Base-by-base conservation (phyloP, 2,113 vertebrate species). In the Oryzias celebensis region DNA sequence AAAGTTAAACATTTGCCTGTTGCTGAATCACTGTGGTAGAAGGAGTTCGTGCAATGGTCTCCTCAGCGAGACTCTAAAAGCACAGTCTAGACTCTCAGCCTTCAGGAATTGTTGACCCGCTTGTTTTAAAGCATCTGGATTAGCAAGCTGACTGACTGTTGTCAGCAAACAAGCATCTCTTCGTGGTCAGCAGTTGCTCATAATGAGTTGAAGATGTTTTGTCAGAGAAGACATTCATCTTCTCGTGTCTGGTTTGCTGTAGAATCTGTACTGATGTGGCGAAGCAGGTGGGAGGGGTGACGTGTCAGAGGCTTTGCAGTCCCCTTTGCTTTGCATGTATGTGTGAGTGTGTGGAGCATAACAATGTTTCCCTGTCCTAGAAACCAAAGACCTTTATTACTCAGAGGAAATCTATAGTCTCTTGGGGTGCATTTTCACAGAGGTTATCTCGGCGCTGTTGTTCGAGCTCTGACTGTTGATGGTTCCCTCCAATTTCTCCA, bases 371-470 rank as follows among this genome's bases (percentile, higher is more conserved):
- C 14, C 47, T 78, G 82, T 82, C 85, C 85, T 84, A 73, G 71
- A 82, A 71, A 57, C 68, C 65, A 65, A 73, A 81, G 85, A 83
- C 83, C 80, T 48, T 14, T 62, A 66, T 83, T 78, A 73, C 70
- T 55, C 73, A 81, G 64, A 75, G 75, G 75, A 85, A 80, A 77
- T 80, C 59, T 68, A 59, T 66, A 10, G 50, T 70, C 73, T 74
- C 68, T 43, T 0, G 48, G 75, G 78, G 69, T 59, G 45, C 68
- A 83, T 86, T 81, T 85, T 89, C 86, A 66, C 61, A 72, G 58
- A 85, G 84, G 84, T 85, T 82, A 87, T 85, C 84, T 15, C 72
- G 66, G 74, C 52, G 69, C 74, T 80, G 60, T 69, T 83, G 72
- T 56, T 8, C 5, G 57, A 28, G 68, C 41, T 68, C 43, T 52